Evolutionary conservation across 2,797 vertebrate genomes (phyloP).

Genomic region (Hylomyscus alleni): DNA sequence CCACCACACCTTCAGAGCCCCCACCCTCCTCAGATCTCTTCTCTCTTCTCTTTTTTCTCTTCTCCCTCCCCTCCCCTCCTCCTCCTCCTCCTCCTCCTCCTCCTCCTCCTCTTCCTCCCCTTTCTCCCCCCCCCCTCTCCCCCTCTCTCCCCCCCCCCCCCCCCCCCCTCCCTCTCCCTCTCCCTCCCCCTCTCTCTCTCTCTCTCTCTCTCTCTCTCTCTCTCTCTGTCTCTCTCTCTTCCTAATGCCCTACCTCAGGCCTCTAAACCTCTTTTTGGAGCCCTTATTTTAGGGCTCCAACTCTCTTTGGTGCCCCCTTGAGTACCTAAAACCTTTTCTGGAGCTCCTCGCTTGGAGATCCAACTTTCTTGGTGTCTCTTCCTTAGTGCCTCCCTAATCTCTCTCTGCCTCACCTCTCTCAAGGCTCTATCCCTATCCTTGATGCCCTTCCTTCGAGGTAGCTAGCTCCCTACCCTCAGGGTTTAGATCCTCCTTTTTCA

Average conservation of each 20-base stretch:
- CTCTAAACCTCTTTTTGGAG: neutral
- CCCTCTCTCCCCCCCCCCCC: neutral
- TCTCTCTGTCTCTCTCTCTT: neutral
- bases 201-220: neutral
- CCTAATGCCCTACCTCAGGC: neutral
- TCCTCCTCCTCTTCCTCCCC: neutral
- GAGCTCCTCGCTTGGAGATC: neutral
- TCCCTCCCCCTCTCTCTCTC: no score
- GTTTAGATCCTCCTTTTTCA: neutral
- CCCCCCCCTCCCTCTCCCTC: no score
- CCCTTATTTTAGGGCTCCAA: neutral
- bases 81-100: no score
- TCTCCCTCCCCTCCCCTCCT: no score
- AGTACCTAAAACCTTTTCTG: neutral
- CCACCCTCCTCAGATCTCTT: no score
- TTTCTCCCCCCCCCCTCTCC: neutral
- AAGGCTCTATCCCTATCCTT: neutral
- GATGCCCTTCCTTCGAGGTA: neutral
- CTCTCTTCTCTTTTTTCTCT: no score
- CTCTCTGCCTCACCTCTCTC: neutral
- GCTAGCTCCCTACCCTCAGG: neutral
- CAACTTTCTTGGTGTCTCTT: neutral
- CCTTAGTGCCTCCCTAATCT: no score
- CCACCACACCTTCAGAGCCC: neutral
- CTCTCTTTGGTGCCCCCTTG: neutral